phyloP scores from a whole-genome alignment of 2,797 vertebrate genomes.

The Hippopotamyrus pictus region DNA sequence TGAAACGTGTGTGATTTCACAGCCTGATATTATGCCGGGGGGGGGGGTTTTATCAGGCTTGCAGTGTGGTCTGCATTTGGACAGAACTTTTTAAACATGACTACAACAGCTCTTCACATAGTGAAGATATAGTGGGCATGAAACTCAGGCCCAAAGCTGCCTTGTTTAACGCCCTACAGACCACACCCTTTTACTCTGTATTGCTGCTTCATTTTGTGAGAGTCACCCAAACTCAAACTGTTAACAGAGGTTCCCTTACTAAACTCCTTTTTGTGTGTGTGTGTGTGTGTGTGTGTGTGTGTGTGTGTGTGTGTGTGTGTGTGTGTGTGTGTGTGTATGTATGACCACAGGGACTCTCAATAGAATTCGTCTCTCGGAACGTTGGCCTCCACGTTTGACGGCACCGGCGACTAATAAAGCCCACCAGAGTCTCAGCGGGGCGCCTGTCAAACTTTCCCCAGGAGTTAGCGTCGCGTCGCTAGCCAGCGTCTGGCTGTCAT shows the following conservation, averaged over 20 bases:
- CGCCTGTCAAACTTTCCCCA: not conserved
- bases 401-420: not conserved
- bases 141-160: not conserved
- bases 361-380: not conserved
- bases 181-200: not conserved
- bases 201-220: not conserved
- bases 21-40: not conserved
- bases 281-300: no score
- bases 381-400: not conserved
- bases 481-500: not conserved
- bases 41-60: not conserved
- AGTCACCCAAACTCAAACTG: not conserved
- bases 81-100: not conserved
- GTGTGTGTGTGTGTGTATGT: no score
- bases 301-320: no score
- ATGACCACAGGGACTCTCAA: not conserved
- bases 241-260: not conserved
- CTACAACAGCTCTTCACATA: not conserved
- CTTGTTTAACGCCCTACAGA: not conserved
- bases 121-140: not conserved
- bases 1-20: not conserved
- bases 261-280: not conserved
- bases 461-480: not conserved
- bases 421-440: not conserved
- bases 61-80: not conserved